These are phyloP conservation scores for Tragelaphus oryx DNA, from an alignment of 2,797 vertebrate genomes.

Conservation along the genomic window DNA sequence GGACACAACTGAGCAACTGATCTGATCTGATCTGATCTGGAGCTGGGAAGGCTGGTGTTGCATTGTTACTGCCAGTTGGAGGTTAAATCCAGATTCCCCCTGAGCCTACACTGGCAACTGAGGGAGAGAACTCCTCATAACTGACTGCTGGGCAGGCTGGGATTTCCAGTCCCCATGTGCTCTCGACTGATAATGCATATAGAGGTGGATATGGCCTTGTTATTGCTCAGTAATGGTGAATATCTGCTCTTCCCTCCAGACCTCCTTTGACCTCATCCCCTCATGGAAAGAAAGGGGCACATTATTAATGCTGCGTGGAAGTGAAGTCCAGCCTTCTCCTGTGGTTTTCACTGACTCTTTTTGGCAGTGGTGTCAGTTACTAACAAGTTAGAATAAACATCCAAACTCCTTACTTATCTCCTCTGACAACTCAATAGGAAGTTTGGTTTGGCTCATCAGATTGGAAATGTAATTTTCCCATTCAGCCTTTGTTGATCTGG, in stretches of 20 bases:
- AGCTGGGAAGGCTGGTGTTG: neutral
- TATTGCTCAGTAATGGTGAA: neutral
- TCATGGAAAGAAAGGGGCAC: neutral
- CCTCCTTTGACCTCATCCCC: neutral
- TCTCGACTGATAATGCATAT: neutral
- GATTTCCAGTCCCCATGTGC: neutral
- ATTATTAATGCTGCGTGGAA: neutral
- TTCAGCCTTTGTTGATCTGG: neutral
- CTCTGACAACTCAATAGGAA: neutral
- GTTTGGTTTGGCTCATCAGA: neutral
- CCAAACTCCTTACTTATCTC: neutral
- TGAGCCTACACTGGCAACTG: neutral
- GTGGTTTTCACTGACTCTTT: neutral
- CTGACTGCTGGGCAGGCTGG: neutral
- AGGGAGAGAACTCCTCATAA: neutral
- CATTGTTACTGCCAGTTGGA: neutral
- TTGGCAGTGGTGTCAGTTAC: neutral
- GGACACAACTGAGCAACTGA: too few species aligned
- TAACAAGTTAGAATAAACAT: neutral
- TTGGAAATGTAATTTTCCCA: neutral
- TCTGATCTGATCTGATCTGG: neutral
- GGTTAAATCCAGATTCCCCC: neutral
- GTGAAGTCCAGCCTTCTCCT: neutral
- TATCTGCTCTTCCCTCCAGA: neutral
- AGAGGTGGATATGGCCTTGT: neutral